Evolutionary conservation across 2,888 invertebrate species (phyloP).

Genomic region (Himalopsyche tibetana): DNA sequence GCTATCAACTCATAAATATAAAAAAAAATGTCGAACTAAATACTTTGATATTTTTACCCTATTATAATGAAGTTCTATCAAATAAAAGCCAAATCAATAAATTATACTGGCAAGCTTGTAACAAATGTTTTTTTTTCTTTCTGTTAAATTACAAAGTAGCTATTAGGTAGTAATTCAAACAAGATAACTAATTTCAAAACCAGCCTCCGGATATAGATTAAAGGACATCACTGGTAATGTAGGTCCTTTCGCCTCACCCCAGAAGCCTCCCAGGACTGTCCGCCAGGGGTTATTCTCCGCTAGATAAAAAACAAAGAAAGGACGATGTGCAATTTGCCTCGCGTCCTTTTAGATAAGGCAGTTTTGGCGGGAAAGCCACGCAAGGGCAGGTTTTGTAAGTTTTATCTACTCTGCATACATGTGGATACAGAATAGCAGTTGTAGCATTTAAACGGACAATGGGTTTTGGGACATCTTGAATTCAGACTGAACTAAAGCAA

Average conservation of each 20-base stretch:
- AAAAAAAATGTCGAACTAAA: no score
- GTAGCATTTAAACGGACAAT: background rate
- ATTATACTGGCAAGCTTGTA: no score
- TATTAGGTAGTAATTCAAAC: no score
- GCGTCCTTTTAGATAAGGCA: slow-evolving; percentile 64
- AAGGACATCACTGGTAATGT: slow-evolving; percentile 21
- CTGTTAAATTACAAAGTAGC: no score
- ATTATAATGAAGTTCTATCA: no score
- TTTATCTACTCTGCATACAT: background rate
- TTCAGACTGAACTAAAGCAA: no score
- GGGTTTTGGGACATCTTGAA: background rate
- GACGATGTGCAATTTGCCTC: slow-evolving; percentile 65
- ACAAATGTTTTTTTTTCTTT: no score
- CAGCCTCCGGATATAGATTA: no score
- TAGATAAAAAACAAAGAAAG: slow-evolving; percentile 64
- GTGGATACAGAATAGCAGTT: background rate
- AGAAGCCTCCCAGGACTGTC: slow-evolving; percentile 40
- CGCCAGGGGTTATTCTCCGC: slow-evolving; percentile 54
- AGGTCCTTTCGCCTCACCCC: background rate
- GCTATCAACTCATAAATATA: no score
- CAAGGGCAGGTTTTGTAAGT: slow-evolving; percentile 33
- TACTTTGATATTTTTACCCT: no score
- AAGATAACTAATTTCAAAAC: no score
- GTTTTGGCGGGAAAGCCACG: slow-evolving; percentile 52
- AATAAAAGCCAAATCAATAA: no score